Base-by-base conservation (phyloP, 2,888 invertebrate species). In the Digitonthophagus gazella region DNA sequence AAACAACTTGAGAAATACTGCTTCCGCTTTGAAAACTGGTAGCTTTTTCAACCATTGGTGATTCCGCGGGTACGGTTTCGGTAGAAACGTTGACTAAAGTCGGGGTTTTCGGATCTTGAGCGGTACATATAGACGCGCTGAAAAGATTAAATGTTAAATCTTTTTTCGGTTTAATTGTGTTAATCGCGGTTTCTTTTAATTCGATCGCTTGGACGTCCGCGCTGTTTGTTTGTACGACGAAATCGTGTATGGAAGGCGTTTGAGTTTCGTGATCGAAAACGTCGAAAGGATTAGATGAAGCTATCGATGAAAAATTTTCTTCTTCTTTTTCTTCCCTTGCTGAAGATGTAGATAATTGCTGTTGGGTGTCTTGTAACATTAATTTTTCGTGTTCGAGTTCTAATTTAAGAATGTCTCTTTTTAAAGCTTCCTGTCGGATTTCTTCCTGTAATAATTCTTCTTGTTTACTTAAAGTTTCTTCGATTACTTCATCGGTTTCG, bases 231-330 rank as follows among this genome's bases (percentile, higher is more conserved):
- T 55, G 15, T 0, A 15, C 56, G 66, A 68, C 66, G 4, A 63
- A 70, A 6, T 28, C 22, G 20, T 70, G 67, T n/a, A n/a, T n/a
- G n/a, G n/a, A n/a, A n/a, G n/a, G n/a, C 15, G 58, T 63, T 5
- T 15, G 16, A 2, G 28, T 44, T 44, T 44, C 8, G 6, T 44
- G 28, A 3, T 44, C n/a, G n/a, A n/a, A n/a, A n/a, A n/a, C n/a
- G n/a, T n/a, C n/a, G n/a, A n/a, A n/a, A n/a, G n/a, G n/a, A n/a
- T n/a, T n/a, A n/a, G n/a, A n/a, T n/a, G n/a, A n/a, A n/a, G n/a
- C n/a, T n/a, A n/a, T n/a, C n/a, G n/a, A n/a, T n/a, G n/a, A n/a
- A n/a, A n/a, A n/a, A n/a, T n/a, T n/a, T 5, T 44, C 11, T 44
- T 44, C 28, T 44, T 44, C 8, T 1, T 44, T 2, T 44, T 44